Evolutionary conservation across 1,140 invertebrate species (phyloP), one percentile per base, ranked within the genome.

Genomic region (Drosophila pandora): DNA sequence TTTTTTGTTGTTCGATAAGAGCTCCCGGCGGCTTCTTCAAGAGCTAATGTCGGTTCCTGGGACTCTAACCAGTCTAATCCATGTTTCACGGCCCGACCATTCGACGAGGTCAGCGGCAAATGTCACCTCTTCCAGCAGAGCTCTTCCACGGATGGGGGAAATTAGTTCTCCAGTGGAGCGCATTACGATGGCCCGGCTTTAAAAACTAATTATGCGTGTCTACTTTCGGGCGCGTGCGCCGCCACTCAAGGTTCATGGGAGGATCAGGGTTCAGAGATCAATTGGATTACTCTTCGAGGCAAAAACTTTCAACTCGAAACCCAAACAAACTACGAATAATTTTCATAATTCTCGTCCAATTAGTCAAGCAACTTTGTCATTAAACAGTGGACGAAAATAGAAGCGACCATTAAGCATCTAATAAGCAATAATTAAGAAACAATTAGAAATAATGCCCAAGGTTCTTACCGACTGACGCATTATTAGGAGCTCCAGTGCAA

Each of bases 171-270:
- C 50, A 73, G 63, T 73, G 70, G 53, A 47, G 58, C 17, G 17
- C 17, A 17, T 17, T 17, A 17, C 17, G 17, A 17, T 1, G 17
- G 17, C 17, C 17, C 17, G 17, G 17, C 17, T 17, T 17, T 17
- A 63, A 82, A 79, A 71, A 76, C 67, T 73, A 84, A 84, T 84
- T 80, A 76, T 81, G 80, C 81, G 59, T 85, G 60, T 80, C 77
- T 74, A 74, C 71, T 74, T 74, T 73, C 30, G 71, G 71, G 70
- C 70, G 52, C 45, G 63, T 69, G 62, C 30, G 43, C 7, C 9
- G 34, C 2, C 34, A 12, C 34, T 37, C 34, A 32, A 9, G 8
- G 13, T 8, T 37, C 34, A 32, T 12, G 8, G 13, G 2, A 28
- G 41, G 41, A 17, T 21, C 43, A 22, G 17, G 17, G 41, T 43